Base-by-base conservation (phyloP, 2,888 invertebrate species). In the Ferdinandea cuprea region DNA sequence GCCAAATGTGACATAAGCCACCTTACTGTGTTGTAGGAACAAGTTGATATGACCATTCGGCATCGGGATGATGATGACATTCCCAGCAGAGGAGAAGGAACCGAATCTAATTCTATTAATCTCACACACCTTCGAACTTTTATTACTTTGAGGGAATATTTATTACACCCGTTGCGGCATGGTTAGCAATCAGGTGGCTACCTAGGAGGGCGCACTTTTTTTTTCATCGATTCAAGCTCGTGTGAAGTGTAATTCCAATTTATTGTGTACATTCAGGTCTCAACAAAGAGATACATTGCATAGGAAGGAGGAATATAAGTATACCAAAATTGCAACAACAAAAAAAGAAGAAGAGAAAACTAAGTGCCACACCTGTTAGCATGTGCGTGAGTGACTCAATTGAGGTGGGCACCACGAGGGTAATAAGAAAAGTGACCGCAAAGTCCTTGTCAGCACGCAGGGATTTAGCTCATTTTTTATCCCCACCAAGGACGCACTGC, bases 91-190 rank as follows among this genome's bases (percentile, higher is more conserved):
- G 28, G 56, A 66, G 71, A 40, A 59, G 65, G 32, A 61, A 46
- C 76, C 65, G 46, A 76, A 81, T 81, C 76, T 81, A 81, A 76
- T 77, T 81, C 80, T 81, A 81, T 81, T 81, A 81, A 81, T 81
- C 71, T 77, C 65, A 77, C 81, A 81, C 81, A 81, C 81, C 81
- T 81, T 81, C 76, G 81, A 81, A 76, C 71, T 81, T 81, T 81
- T 76, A 81, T 81, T 81, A 66, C 81, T 69, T 35, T 66, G 21
- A 59, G 65, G 46, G 66, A 77, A 66, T 76, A 81, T 81, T 81
- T 81, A 81, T 81, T 81, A 66, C 81, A 50, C 54, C 66, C 37
- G 28, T 28, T 76, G 30, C 61, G 66, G 37, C 40, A 21, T 73
- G 79, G 42, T 66, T 79, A 66, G 72, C 46, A 79, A 73, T 79